Base-by-base conservation (phyloP, 2,888 invertebrate species). In the Phengaris arion region DNA sequence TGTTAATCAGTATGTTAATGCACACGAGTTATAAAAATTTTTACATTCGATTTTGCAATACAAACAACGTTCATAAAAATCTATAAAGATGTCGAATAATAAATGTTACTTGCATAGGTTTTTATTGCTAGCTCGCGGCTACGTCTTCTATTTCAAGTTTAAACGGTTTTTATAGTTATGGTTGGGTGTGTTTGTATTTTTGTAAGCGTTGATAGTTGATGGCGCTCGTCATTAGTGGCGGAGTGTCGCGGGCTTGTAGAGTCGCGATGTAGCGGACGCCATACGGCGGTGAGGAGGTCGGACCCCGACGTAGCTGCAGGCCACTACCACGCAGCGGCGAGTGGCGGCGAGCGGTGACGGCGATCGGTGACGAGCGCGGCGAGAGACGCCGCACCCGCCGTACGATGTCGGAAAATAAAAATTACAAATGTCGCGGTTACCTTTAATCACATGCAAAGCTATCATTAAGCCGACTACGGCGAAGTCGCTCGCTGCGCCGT, bases 371-470 rank as follows among this genome's bases (percentile, higher is more conserved):
- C 82, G 84, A 82, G 81, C 77, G 75, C 82, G 80, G 79, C 84
- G 81, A 81, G 82, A 84, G 82, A 81, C 77, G 74, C 75, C 80
- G 82, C 80, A 79, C 79, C 81, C 79, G 80, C 79, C 81, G 81
- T 81, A 82, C 81, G 83, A 81, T 81, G 81, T 82, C 82, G 80
- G 79, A 85, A 86, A 89, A 88, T 84, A 88, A 91, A 87, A 89
- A 86, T 88, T 86, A 89, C 87, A 87, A 87, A 87, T 87, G 85
- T 87, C 86, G 86, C 85, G 89, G 89, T 91, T 88, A 89, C 89
- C 88, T 90, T 89, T 90, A 92, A 91, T 92, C 88, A 91, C 92
- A 93, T 91, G 89, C 89, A 91, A 90, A 89, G 88, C 89, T 90
- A 91, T 92, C 89, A 91, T 92, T 91, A 91, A 90, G 88, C 86